Percentiles rank a stretch among this genome's conserved stretches.
Conservation (phyloP, 2,797 vertebrate species). For the Austrolebias charrua region DNA sequence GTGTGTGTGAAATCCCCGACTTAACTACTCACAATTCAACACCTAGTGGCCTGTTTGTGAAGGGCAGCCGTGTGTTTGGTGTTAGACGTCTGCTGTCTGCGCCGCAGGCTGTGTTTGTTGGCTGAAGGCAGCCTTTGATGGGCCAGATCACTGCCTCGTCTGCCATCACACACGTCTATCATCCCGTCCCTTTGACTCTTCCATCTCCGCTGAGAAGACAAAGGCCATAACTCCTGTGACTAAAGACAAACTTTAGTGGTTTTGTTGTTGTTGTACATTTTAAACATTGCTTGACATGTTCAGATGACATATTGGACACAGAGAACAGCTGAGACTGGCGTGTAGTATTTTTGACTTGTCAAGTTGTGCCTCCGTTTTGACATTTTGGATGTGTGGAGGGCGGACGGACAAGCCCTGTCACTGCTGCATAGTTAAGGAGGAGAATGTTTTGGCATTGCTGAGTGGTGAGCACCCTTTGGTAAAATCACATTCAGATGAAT, state of each 20-base stretch:
- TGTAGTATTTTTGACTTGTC: constrained; percentile 45
- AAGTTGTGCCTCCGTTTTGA: constrained; percentile 20
- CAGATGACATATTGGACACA: constrained; percentile 37
- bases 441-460: constrained; percentile 13
- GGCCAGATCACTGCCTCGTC: constrained; percentile 69
- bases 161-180: constrained; percentile 65
- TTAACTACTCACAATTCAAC: constrained; percentile 6
- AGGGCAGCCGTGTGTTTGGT: constrained; percentile 16
- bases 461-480: constrained; percentile 20
- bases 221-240: constrained; percentile 44
- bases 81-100: constrained; percentile 53
- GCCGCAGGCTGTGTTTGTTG: constrained; percentile 73
- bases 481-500: constrained; percentile 23
- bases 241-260: constrained; percentile 29
- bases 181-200: constrained; percentile 58
- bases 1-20: background rate
- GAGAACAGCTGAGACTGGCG: constrained; percentile 33
- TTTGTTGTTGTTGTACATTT: constrained; percentile 17
- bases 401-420: constrained; percentile 21
- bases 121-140: constrained; percentile 70
- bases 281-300: constrained; percentile 43
- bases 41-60: constrained; percentile 29
- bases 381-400: constrained; percentile 37
- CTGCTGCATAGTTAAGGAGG: constrained; percentile 16
- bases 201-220: constrained; percentile 54